Percentiles rank a stretch among this genome's conserved stretches.
phyloP scores from a whole-genome alignment of 2,888 invertebrate species.

The Ophonus ardosiacus region DNA sequence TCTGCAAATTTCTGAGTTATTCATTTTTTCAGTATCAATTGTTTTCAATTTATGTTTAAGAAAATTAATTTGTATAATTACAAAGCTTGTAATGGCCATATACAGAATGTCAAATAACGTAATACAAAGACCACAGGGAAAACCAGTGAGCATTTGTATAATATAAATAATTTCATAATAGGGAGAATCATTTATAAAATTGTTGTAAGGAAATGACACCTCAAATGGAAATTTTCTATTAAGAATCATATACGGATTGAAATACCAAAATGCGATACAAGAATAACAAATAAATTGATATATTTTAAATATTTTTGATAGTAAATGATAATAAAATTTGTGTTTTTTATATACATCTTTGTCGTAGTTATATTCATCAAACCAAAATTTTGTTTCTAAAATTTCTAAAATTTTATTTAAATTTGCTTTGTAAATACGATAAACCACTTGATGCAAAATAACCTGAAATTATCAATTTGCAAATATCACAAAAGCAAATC shows the following conservation, averaged over 20 bases:
- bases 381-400: background rate
- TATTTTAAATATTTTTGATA: background rate
- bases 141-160: background rate
- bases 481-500: no score
- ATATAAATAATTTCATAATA: background rate
- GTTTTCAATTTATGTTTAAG: background rate
- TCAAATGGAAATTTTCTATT: background rate
- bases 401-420: background rate
- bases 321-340: background rate
- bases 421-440: background rate
- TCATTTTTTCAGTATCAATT: background rate
- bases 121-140: background rate
- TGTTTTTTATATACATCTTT: background rate
- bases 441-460: background rate
- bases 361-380: background rate
- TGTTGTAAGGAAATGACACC: background rate
- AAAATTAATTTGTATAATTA: background rate
- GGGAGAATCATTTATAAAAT: background rate
- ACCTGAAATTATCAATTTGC: background rate
- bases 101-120: background rate
- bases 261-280: background rate
- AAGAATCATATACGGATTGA: background rate
- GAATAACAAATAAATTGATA: background rate
- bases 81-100: background rate
- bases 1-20: background rate